A percentile compares a stretch with the other conserved stretches of the same genome.
Conservation (phyloP, 2,113 vertebrate species). For the Cyanocitta stelleri region DNA sequence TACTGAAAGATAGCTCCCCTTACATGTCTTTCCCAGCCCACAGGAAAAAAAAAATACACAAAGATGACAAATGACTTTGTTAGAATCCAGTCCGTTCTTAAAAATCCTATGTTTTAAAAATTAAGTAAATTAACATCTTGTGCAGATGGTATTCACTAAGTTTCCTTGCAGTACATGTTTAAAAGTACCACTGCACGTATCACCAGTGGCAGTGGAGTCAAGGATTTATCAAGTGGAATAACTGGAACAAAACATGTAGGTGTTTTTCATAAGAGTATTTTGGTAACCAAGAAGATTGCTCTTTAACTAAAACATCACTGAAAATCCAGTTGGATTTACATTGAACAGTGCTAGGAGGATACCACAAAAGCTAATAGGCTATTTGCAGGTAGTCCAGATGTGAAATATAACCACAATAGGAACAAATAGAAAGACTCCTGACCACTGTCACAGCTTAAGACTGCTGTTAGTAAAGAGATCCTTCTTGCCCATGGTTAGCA, state of each 20-base stretch:
- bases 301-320: constrained; percentile 1
- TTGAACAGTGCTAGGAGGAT: constrained; percentile 16
- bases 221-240: constrained; percentile 36
- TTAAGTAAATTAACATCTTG: neutral
- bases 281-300: neutral
- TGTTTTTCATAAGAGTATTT: neutral
- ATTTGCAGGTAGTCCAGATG: neutral
- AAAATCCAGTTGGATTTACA: constrained; percentile 45
- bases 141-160: neutral
- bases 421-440: neutral
- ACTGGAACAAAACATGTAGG: neutral
- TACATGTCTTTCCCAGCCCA: neutral
- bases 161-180: neutral
- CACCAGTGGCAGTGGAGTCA: neutral
- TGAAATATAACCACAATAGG: neutral
- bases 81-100: neutral
- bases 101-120: neutral
- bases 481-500: neutral
- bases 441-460: neutral
- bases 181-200: neutral
- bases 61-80: neutral
- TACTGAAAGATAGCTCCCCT: neutral
- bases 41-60: neutral
- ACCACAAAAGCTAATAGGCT: constrained; percentile 18
- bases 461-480: neutral